These are phyloP conservation scores for Genyomyrus donnyi DNA, from an alignment of 2,113 vertebrate genomes.

Conservation along the genomic window DNA sequence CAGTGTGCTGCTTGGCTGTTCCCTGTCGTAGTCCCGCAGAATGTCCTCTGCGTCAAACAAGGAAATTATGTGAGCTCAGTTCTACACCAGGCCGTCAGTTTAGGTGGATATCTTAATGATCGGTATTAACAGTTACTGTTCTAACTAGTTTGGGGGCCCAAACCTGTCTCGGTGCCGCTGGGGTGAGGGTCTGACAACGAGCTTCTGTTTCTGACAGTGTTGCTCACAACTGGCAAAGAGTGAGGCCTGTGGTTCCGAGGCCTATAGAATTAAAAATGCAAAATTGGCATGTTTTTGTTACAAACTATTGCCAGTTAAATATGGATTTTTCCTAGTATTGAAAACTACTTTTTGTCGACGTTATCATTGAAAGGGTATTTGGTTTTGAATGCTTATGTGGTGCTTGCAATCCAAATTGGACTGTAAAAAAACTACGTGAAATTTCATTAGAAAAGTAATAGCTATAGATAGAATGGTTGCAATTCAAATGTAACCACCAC, in stretches of 20 bases:
- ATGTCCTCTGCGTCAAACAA: conserved; percentile 67
- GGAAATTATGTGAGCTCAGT: background rate
- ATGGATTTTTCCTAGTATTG: background rate
- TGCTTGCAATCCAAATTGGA: background rate
- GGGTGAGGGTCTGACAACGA: conserved; percentile 84
- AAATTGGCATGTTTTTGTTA: background rate
- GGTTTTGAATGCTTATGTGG: background rate
- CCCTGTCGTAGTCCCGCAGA: conserved; percentile 80
- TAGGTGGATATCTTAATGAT: background rate
- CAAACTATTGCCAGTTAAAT: background rate
- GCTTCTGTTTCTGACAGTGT: conserved; percentile 91
- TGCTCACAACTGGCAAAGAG: conserved; percentile 89
- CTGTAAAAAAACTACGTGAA: background rate
- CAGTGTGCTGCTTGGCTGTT: conserved; percentile 69
- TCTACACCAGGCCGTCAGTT: background rate
- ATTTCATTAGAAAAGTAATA: background rate
- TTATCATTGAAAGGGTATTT: background rate
- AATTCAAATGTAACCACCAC: background rate
- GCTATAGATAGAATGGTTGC: background rate
- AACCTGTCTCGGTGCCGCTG: conserved; percentile 91
- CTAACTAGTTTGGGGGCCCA: background rate
- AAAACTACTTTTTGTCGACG: background rate
- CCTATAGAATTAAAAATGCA: conserved; percentile 56
- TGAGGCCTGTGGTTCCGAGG: conserved; percentile 93
- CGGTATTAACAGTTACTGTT: background rate